Conservation (phyloP, 2,113 vertebrate genomes). For the Chitala chitala region DNA sequence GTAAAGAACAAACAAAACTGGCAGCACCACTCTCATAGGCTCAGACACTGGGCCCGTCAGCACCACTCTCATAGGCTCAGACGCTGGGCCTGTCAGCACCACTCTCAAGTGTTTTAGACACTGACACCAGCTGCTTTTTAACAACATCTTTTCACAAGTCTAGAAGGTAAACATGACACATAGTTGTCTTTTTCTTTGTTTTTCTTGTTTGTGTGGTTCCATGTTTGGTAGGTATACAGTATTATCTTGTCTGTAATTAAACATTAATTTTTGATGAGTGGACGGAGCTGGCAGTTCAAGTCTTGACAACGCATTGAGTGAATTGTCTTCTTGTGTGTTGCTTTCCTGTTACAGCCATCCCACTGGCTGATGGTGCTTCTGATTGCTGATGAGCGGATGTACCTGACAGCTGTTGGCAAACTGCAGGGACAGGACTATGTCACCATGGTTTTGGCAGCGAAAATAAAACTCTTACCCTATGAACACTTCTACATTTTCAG, state of each 20-base stretch:
- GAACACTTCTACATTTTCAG: not conserved
- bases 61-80: no score
- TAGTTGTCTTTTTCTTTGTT: not conserved
- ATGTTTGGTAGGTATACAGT: constrained; percentile 1
- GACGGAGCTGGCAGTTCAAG: not conserved
- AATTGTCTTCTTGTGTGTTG: not conserved
- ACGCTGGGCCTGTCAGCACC: not conserved
- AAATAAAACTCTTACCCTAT: no score
- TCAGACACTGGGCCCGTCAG: no score
- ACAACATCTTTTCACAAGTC: constrained; percentile 5
- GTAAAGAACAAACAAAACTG: no score
- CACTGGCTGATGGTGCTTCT: not conserved
- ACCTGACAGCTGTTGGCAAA: not conserved
- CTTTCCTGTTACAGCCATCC: not conserved
- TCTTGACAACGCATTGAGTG: not conserved
- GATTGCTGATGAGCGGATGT: not conserved
- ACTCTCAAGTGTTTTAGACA: not conserved
- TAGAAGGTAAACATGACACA: not conserved
- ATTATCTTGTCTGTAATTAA: constrained; percentile 14
- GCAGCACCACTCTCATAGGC: no score
- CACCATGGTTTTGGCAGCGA: no score
- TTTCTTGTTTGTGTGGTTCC: constrained; percentile 1
- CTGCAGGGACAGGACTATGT: not conserved
- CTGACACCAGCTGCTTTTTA: not conserved
- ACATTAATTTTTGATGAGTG: not conserved